These are phyloP conservation scores for Caenorhabditis becei DNA, from an alignment of 2,888 invertebrate genomes.

Conservation along the genomic window DNA sequence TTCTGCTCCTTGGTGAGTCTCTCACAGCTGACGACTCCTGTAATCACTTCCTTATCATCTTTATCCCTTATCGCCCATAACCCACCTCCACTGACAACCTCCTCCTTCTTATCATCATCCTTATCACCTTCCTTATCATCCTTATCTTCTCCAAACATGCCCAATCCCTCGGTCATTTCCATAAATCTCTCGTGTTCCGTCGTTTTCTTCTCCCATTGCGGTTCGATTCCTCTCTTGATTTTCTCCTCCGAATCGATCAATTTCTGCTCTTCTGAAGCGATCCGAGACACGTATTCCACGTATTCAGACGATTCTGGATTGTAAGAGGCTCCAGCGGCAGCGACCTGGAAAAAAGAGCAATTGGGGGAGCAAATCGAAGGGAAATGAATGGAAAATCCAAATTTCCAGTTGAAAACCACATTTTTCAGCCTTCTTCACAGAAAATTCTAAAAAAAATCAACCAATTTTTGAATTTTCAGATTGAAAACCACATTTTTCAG, in stretches of 20 bases:
- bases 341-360: conserved; percentile 6
- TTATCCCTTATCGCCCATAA: conserved; percentile 15
- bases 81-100: no score
- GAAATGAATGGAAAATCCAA: no score
- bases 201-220: conserved; percentile 57
- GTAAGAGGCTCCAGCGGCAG: conserved; percentile 65
- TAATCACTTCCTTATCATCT: conserved; percentile 11
- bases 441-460: no score
- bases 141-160: conserved; percentile 58
- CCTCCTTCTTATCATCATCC: conserved; percentile 6
- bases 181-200: conserved; percentile 58
- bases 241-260: conserved; percentile 51
- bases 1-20: conserved; percentile 58
- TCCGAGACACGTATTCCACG: conserved; percentile 55
- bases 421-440: no score
- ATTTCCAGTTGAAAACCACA: neutral
- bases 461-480: no score
- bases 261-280: conserved; percentile 60
- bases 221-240: conserved; percentile 53
- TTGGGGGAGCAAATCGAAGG: no score
- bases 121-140: conserved; percentile 32
- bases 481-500: no score
- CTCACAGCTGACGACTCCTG: conserved; percentile 26
- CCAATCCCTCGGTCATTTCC: conserved; percentile 63
- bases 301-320: conserved; percentile 68